A percentile compares a stretch with the other conserved stretches of the same genome.
phyloP scores from a whole-genome alignment of 2,113 vertebrate genomes.

The Bagarius yarrelli region DNA sequence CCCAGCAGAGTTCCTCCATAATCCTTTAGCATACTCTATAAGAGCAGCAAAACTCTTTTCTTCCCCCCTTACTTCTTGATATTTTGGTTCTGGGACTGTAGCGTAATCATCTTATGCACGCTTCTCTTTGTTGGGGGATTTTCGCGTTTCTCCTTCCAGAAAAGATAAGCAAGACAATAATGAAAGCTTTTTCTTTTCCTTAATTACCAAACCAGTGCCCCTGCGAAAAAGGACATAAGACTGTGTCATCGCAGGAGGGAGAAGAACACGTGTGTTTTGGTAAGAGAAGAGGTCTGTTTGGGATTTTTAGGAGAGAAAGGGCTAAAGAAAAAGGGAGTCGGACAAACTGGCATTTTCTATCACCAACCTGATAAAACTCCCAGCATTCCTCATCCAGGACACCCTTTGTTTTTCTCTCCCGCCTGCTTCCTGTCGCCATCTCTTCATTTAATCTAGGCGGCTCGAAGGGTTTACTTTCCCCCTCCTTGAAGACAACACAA shows the following conservation, averaged over 20 bases:
- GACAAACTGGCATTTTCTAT: slow-evolving; percentile 94
- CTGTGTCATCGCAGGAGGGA: slow-evolving; percentile 77
- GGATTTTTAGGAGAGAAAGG: slow-evolving; percentile 15
- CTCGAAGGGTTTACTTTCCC: slow-evolving; percentile 89
- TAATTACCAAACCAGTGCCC: slow-evolving; percentile 90
- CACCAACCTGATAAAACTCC: slow-evolving; percentile 94
- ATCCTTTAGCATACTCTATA: slow-evolving; percentile 39
- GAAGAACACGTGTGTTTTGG: slow-evolving; percentile 6
- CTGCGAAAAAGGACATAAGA: slow-evolving; percentile 85
- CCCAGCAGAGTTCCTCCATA: slow-evolving; percentile 38
- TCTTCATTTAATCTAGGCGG: slow-evolving; percentile 99
- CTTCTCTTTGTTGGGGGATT: slow-evolving; percentile 59
- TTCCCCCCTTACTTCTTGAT: slow-evolving; percentile 47
- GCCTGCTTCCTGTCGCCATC: slow-evolving; percentile 99
- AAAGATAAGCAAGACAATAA: slow-evolving; percentile 86
- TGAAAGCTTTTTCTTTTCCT: slow-evolving; percentile 82
- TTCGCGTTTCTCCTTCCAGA: slow-evolving; percentile 81
- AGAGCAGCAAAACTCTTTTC: slow-evolving; percentile 45
- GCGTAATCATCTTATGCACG: slow-evolving; percentile 56
- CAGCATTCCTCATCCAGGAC: slow-evolving; percentile 72
- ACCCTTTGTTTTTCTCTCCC: slow-evolving; percentile 95
- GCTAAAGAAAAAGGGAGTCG: slow-evolving; percentile 73
- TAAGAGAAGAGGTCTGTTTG: slow-evolving; percentile 8
- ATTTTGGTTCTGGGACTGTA: slow-evolving; percentile 53
- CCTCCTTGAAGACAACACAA: slow-evolving; percentile 82